Base-by-base conservation (phyloP, 37 sponge, comb jelly and placozoan species). In the Diacarnus erythraeanus region DNA sequence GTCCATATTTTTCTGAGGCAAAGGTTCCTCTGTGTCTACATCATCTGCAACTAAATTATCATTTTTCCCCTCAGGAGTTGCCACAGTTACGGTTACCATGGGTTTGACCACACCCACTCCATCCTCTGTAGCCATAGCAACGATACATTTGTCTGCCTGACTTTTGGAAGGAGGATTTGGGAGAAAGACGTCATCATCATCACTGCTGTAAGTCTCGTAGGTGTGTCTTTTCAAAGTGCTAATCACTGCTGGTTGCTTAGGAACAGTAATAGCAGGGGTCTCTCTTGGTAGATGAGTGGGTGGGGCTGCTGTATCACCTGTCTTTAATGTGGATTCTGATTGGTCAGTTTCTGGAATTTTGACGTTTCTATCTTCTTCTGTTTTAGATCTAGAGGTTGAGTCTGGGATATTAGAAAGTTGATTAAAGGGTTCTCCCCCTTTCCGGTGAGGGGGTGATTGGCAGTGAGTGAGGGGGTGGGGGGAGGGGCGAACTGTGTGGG, bases 111-210 rank as follows among this genome's bases (percentile, higher is more conserved):
- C 21, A 10, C 42, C 22, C 78, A 17, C 36, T n/a, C 65, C 51
- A 18, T 78, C 51, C 18, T 65, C 64, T 3, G 78, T 78, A 34
- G n/a, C 57, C 74, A 74, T 74, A 27, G 54, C 74, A 74, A 54
- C 57, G 74, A 41, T 74, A 35, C 74, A 74, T 18, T 54, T 74
- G 41, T 74, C 74, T 3, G 74, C 74, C 36, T 74, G 74, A 12
- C 42, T 74, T 20, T 74, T 74, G 12, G 76, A 76, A 12, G 41
- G 76, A 15, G 79, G 79, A 21, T 78, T 38, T 10, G 75, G 86
- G 2, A 71, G 74, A n/a, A 83, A 76, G 20, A 76, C 67, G 36
- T 67, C 77, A 51, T 82, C 82, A 20, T 79, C 80, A n/a, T 74
- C 74, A 73, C 74, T 73, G 54, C 74, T 74, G 37, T 73, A 64